Conservation (phyloP, 1,140 invertebrate species). For the Aphelinus atriplicis region DNA sequence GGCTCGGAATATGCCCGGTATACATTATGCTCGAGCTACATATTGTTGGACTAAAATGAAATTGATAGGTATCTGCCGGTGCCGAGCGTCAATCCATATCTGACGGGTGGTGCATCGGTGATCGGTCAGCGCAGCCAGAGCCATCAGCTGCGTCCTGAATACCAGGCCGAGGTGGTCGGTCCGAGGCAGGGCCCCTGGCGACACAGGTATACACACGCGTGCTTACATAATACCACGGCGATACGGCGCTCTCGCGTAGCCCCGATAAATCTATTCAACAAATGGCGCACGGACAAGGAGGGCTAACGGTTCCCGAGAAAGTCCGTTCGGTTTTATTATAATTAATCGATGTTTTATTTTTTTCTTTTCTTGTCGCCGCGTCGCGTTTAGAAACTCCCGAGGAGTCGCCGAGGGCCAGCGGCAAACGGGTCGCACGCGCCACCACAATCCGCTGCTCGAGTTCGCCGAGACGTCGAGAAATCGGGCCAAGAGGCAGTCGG, state of each 20-base stretch:
- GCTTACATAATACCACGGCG: too few species aligned
- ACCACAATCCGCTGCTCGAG: constrained; percentile 54
- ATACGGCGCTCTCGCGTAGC: too few species aligned
- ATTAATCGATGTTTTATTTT: neutral
- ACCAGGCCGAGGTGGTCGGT: neutral
- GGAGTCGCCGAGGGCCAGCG: constrained; percentile 36
- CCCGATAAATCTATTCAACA: neutral
- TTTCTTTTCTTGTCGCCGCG: neutral
- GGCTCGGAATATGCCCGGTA: too few species aligned
- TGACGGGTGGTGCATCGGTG: neutral
- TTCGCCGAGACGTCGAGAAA: constrained; percentile 25
- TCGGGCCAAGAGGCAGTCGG: constrained; percentile 62
- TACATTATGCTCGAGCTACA: too few species aligned
- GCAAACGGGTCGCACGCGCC: constrained; percentile 41
- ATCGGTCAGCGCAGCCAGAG: neutral
- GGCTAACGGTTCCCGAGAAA: neutral
- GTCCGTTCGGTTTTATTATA: neutral
- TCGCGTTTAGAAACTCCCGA: constrained; percentile 45
- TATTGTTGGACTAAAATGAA: too few species aligned
- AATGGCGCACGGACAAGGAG: neutral
- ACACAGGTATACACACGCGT: neutral
- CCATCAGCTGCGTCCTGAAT: constrained; percentile 1
- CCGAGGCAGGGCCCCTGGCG: constrained; percentile 8
- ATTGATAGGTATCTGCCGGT: constrained; percentile 18
- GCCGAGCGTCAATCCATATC: neutral